These are phyloP conservation scores for Baronia brevicornis DNA, from an alignment of 2,888 invertebrate genomes.

Conservation along the genomic window DNA sequence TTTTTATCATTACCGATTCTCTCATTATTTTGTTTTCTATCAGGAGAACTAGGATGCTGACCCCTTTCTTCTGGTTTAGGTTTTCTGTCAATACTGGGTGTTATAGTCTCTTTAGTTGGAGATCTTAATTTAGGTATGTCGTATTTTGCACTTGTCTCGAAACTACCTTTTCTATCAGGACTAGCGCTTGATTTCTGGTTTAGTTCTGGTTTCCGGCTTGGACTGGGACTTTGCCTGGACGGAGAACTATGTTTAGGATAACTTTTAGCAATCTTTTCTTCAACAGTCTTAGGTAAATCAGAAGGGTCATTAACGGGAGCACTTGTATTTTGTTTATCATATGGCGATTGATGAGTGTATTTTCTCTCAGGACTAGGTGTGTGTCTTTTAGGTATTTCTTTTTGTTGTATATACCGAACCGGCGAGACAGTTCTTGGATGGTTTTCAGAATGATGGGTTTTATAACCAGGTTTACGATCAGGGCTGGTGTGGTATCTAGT, in stretches of 20 bases:
- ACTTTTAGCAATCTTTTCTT: conserved; percentile 5
- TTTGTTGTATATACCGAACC: conserved; percentile 16
- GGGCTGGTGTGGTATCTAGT: conserved; percentile 35
- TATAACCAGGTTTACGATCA: conserved; percentile 23
- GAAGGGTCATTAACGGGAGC: conserved; percentile 10
- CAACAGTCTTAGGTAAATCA: conserved; percentile 7
- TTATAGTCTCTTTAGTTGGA: conserved; percentile 1
- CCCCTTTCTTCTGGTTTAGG: too few relatives aligned
- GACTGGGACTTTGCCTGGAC: conserved; percentile 17
- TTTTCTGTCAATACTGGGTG: background rate
- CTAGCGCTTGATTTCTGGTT: conserved; percentile 34
- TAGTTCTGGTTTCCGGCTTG: conserved; percentile 33
- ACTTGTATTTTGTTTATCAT: too few relatives aligned
- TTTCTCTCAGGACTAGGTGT: conserved; percentile 33
- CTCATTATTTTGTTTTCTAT: conserved; percentile 17
- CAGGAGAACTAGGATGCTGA: too few relatives aligned
- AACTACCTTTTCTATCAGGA: conserved; percentile 21
- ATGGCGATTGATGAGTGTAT: too few relatives aligned
- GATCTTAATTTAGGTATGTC: background rate
- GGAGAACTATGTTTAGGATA: conserved; percentile 22
- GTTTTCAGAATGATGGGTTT: conserved; percentile 15
- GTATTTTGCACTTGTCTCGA: background rate
- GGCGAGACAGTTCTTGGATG: conserved; percentile 22
- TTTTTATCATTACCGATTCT: conserved; percentile 3
- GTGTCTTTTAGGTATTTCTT: conserved; percentile 20